Percentiles rank a stretch among this genome's conserved stretches.
These are phyloP conservation scores for Auanema freiburgensis DNA, from an alignment of 2,888 invertebrate species.

Conservation along the genomic window DNA sequence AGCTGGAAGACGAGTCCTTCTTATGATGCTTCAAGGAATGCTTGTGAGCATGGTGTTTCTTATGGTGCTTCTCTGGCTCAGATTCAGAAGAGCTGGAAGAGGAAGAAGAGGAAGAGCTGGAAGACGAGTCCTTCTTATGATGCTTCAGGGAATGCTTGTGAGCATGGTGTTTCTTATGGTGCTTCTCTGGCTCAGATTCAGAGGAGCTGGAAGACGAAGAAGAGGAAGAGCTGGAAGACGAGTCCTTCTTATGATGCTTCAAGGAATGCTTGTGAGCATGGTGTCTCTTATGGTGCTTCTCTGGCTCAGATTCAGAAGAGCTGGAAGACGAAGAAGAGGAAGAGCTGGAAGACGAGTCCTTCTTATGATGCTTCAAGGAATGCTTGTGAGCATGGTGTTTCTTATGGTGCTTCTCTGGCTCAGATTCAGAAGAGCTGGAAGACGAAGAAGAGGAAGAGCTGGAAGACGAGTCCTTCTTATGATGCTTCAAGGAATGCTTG, in stretches of 20 bases:
- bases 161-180: slow-evolving; percentile 12
- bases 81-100: slow-evolving; percentile 10
- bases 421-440: slow-evolving; percentile 6
- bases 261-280: slow-evolving; percentile 4
- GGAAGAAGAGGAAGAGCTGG: slow-evolving; percentile 3
- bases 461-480: slow-evolving; percentile 5
- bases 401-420: background rate
- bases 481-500: background rate
- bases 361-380: background rate
- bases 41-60: slow-evolving; percentile 10
- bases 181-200: slow-evolving; percentile 5
- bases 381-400: slow-evolving; percentile 3
- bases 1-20: slow-evolving; percentile 6
- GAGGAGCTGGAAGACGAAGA: slow-evolving; percentile 3
- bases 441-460: background rate
- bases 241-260: slow-evolving; percentile 12
- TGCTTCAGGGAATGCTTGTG: slow-evolving; percentile 3
- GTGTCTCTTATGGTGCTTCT: slow-evolving; percentile 7
- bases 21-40: slow-evolving; percentile 12
- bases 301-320: slow-evolving; percentile 4
- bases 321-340: slow-evolving; percentile 2
- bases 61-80: slow-evolving; percentile 10
- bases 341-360: slow-evolving; percentile 4
- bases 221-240: slow-evolving; percentile 2
- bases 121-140: slow-evolving; percentile 10